Base-by-base conservation (phyloP, 2,888 invertebrate species). In the Cynaeus angustus region DNA sequence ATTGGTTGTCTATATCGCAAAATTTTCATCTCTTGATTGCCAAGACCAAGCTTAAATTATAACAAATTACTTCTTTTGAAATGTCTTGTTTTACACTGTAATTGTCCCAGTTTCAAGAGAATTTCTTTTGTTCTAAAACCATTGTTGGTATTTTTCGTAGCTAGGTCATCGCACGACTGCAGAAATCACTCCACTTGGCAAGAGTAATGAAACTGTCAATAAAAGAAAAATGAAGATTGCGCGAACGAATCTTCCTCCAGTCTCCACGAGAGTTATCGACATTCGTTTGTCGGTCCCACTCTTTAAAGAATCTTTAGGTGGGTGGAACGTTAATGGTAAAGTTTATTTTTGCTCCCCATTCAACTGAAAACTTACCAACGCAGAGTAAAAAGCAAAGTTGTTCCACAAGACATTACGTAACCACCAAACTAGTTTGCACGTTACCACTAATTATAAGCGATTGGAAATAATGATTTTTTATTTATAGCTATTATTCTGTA, bases 391-490 rank as follows among this genome's bases (percentile, higher is more conserved):
- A 65, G 65, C 65, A 56, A 55, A 66, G 66, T 66, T 55, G 66
- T 66, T 45, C 12, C 33, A 43, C 65, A 30, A 41, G 16, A 37
- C 12, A 26, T 50, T 66, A 41, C 66, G 56, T 50, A 66, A 66
- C 33, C 45, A 13, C 33, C 48, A 56, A 66, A 66, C 66, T 55
- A 56, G 66, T 66, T 66, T 66, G 56, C 46, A 41, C 66, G 58
- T 53, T 58, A 58, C 58, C 37, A 30, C 10, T 66, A 66, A 56
- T 56, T 66, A 55, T 12, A 33, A 12, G 21, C 26, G 50, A 50
- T 30, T 28, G 26, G 50, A 1, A 50, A 50, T 56, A 41, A 41
- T 21, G 16, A 38, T 56, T 46, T 1, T 46, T 46, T 46, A 16
- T 46, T 46, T 21, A 16, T 41, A 58, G 26, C 26, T 16, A 48